Evolutionary conservation across 1,140 invertebrate genomes (phyloP).

Genomic region (Drosophila sproati): DNA sequence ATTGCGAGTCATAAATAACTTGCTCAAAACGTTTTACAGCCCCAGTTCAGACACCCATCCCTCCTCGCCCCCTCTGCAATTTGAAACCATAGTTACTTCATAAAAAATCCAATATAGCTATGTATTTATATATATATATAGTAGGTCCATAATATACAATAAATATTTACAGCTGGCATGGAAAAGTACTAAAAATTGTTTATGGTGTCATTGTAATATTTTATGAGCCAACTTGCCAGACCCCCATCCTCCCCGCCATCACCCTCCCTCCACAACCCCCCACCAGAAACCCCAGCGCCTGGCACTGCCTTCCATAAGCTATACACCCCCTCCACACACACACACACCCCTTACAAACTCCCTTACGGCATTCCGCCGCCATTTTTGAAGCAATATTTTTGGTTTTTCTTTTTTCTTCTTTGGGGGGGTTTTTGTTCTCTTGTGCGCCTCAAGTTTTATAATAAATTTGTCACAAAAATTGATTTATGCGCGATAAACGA

Average conservation of each 20-base stretch:
- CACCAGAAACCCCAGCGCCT: constrained; percentile 33
- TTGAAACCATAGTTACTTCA: constrained; percentile 76
- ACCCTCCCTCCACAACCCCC: constrained; percentile 1
- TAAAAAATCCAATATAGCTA: constrained; percentile 76
- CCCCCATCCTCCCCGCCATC: constrained; percentile 1
- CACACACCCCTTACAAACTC: constrained; percentile 23
- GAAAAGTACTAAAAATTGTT: constrained; percentile 82
- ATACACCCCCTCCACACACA: constrained; percentile 19
- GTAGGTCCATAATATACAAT: constrained; percentile 54
- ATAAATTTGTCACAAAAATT: constrained; percentile 84
- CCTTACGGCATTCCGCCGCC: constrained; percentile 35
- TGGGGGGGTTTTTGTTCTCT: constrained; percentile 20
- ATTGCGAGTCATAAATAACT: constrained; percentile 64
- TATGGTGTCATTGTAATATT: constrained; percentile 83
- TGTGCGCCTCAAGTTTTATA: constrained; percentile 70
- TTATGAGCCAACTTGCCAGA: constrained; percentile 69
- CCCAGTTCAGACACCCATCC: background rate
- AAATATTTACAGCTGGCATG: constrained; percentile 78
- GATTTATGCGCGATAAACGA: constrained; percentile 83
- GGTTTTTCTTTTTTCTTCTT: constrained; percentile 31
- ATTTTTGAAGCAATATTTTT: constrained; percentile 42
- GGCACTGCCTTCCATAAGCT: constrained; percentile 47
- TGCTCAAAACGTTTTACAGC: constrained; percentile 64
- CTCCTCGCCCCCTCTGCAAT: background rate
- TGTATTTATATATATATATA: constrained; percentile 16